Percentiles rank a stretch among this genome's conserved stretches.
Evolutionary conservation across 2,888 invertebrate genomes (phyloP).

Genomic region (Bhutanitis thaidina): DNA sequence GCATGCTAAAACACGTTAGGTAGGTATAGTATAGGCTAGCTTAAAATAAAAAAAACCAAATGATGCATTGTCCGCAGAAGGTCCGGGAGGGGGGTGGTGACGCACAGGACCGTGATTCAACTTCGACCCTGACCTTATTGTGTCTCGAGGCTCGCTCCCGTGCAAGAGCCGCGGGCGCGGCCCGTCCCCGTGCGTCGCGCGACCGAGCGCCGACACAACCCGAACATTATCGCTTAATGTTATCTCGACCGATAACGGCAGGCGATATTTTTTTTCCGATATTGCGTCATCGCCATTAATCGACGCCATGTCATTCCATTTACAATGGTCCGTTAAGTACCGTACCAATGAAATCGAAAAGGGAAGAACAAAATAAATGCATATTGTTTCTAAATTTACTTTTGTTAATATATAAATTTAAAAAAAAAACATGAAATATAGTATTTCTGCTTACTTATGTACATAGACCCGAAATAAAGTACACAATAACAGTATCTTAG

Average conservation of each 20-base stretch:
- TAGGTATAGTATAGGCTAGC: background rate
- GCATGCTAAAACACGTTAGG: background rate
- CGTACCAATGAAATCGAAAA: background rate
- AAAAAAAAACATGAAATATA: too few relatives aligned
- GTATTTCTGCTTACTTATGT: too few relatives aligned
- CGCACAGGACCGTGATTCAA: background rate
- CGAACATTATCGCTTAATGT: background rate
- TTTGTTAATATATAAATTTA: too few relatives aligned
- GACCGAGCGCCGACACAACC: background rate
- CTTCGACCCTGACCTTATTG: conserved; percentile 1
- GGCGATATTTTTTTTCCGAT: background rate
- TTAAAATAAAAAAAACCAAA: background rate
- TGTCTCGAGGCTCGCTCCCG: background rate
- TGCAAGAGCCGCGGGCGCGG: too few relatives aligned
- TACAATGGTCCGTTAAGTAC: background rate
- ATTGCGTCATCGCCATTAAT: conserved; percentile 3
- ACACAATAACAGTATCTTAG: too few relatives aligned
- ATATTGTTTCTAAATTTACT: too few relatives aligned
- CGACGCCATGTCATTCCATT: background rate
- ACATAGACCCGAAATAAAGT: too few relatives aligned
- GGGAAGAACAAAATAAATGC: too few relatives aligned
- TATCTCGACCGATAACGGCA: conserved; percentile 1
- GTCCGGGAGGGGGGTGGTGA: background rate
- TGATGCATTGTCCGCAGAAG: background rate
- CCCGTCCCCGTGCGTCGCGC: background rate